These are phyloP conservation scores for Caranx ignobilis DNA, from an alignment of 2,113 vertebrate genomes.

Conservation along the genomic window DNA sequence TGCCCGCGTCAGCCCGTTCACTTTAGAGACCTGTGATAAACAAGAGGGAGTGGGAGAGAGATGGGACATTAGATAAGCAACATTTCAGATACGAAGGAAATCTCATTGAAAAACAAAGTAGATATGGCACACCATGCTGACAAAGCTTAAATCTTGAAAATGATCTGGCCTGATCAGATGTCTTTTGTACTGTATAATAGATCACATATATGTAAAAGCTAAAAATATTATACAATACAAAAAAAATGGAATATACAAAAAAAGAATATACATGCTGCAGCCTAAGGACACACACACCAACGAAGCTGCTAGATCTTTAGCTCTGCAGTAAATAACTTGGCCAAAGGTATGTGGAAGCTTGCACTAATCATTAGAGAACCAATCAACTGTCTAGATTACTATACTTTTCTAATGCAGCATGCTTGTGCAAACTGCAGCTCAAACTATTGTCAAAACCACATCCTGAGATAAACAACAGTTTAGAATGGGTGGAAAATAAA, in stretches of 20 bases:
- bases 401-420: slow-evolving; percentile 25
- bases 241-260: background rate
- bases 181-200: background rate
- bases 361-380: slow-evolving; percentile 54
- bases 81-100: background rate
- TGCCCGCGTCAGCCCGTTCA: slow-evolving; percentile 93
- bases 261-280: slow-evolving; percentile 5
- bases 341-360: slow-evolving; percentile 57
- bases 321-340: slow-evolving; percentile 47
- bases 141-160: background rate
- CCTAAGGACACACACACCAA: slow-evolving; percentile 18
- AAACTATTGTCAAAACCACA: slow-evolving; percentile 56
- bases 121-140: too few relatives aligned
- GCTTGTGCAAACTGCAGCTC: slow-evolving; percentile 48
- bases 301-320: slow-evolving; percentile 34
- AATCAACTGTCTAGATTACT: slow-evolving; percentile 53
- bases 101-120: background rate
- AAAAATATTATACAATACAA: slow-evolving; percentile 1
- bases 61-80: background rate
- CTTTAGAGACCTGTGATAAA: slow-evolving; percentile 90
- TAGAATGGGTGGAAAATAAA: background rate
- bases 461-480: slow-evolving; percentile 59
- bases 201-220: background rate
- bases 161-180: background rate
- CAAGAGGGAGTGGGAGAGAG: background rate